Evolutionary conservation across 2,888 invertebrate species (phyloP).

Genomic region (Clistopyga incitator): DNA sequence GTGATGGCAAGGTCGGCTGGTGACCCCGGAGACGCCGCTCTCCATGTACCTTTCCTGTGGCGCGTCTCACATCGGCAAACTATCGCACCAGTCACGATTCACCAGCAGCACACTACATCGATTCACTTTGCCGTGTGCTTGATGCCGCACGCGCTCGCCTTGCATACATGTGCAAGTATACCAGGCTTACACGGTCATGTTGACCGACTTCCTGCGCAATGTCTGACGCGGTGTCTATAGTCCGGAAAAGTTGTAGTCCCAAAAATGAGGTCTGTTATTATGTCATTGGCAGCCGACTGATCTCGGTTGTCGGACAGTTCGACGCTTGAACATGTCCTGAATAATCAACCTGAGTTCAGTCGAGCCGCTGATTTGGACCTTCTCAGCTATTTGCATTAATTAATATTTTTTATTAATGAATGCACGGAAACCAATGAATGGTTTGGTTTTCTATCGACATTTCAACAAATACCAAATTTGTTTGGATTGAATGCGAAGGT

Average conservation of each 20-base stretch:
- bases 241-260: neutral
- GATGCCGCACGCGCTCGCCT: constrained; percentile 18
- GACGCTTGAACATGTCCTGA: neutral
- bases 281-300: neutral
- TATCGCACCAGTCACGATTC: constrained; percentile 38
- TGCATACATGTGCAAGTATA: neutral
- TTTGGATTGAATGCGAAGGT: too few relatives aligned
- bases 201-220: constrained; percentile 1
- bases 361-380: too few relatives aligned
- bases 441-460: too few relatives aligned
- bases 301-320: neutral
- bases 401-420: too few relatives aligned
- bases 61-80: constrained; percentile 41
- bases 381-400: too few relatives aligned
- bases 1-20: constrained; percentile 73
- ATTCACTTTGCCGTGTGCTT: constrained; percentile 58
- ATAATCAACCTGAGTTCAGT: too few relatives aligned
- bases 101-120: constrained; percentile 12
- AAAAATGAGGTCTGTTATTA: constrained; percentile 9
- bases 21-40: constrained; percentile 69
- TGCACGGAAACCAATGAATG: too few relatives aligned
- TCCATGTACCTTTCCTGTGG: constrained; percentile 61
- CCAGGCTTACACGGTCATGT: neutral
- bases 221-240: neutral
- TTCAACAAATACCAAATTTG: too few relatives aligned